These are phyloP conservation scores for Chaetophractus vellerosus DNA, from an alignment of 2,797 vertebrate genomes.

Conservation along the genomic window DNA sequence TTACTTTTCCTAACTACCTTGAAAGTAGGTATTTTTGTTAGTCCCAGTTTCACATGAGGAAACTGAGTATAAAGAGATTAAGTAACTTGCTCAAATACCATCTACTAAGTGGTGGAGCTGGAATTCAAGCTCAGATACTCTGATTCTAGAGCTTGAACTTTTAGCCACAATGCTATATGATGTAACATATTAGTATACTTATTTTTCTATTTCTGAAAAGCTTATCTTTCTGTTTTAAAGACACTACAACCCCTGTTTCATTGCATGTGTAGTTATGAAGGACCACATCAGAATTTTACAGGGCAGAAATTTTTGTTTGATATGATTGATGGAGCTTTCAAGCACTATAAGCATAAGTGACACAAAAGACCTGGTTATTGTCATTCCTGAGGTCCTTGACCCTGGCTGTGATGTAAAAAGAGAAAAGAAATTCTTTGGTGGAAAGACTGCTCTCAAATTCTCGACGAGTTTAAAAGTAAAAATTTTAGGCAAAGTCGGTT, in stretches of 20 bases:
- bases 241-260: not conserved
- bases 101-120: not conserved
- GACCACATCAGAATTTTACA: not conserved
- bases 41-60: constrained; percentile 3
- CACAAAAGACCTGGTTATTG: not conserved
- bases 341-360: not conserved
- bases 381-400: not conserved
- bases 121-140: not conserved
- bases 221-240: not conserved
- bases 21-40: constrained; percentile 8
- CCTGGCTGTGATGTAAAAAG: not conserved
- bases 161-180: not conserved
- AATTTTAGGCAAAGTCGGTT: not conserved
- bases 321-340: not conserved
- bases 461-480: constrained; percentile 15
- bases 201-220: not conserved
- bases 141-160: not conserved
- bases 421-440: not conserved
- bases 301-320: not conserved
- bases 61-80: constrained; percentile 46
- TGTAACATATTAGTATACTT: not conserved
- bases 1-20: constrained; percentile 18
- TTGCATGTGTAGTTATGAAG: not conserved
- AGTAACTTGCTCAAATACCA: constrained; percentile 17
- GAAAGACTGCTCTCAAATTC: constrained; percentile 11